Conservation (phyloP, 2,888 invertebrate genomes). For the Drosophila yooni region DNA sequence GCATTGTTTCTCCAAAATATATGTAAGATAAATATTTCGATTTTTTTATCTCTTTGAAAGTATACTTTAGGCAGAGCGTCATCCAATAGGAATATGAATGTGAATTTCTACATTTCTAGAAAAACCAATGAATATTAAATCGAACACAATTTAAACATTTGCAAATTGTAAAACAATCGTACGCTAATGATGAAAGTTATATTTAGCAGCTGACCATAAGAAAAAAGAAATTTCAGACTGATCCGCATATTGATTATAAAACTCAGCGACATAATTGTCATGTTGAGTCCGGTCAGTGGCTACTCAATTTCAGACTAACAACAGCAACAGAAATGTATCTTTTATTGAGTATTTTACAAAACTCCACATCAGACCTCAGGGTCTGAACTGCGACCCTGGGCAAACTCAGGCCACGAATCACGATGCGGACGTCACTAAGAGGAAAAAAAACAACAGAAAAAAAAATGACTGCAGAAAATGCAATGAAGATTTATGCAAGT, state of each 20-base stretch:
- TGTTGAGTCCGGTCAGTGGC: conserved; percentile 36
- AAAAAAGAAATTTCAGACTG: conserved; percentile 22
- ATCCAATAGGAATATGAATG: conserved; percentile 55
- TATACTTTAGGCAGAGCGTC: conserved; percentile 28
- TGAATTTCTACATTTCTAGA: conserved; percentile 21
- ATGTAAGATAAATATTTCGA: background rate
- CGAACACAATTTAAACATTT: conserved; percentile 41
- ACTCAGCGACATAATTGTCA: conserved; percentile 48
- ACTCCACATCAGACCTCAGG: conserved; percentile 73
- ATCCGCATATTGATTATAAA: conserved; percentile 35
- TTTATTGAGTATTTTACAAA: conserved; percentile 76
- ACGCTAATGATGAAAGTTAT: conserved; percentile 62
- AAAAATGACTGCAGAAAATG: conserved; percentile 31
- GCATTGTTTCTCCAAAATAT: background rate
- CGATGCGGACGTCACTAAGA: conserved; percentile 43
- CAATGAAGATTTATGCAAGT: conserved; percentile 73
- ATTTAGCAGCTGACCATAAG: conserved; percentile 25
- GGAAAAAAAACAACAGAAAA: conserved; percentile 12
- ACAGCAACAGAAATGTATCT: conserved; percentile 50
- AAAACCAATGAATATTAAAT: conserved; percentile 48
- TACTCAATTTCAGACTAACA: conserved; percentile 40
- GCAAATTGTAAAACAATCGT: conserved; percentile 60
- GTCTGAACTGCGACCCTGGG: conserved; percentile 71
- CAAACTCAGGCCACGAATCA: conserved; percentile 69
- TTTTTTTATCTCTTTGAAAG: conserved; percentile 11